These are phyloP conservation scores for Acanthochromis polyacanthus DNA, from an alignment of 2,113 vertebrate species.

Conservation along the genomic window DNA sequence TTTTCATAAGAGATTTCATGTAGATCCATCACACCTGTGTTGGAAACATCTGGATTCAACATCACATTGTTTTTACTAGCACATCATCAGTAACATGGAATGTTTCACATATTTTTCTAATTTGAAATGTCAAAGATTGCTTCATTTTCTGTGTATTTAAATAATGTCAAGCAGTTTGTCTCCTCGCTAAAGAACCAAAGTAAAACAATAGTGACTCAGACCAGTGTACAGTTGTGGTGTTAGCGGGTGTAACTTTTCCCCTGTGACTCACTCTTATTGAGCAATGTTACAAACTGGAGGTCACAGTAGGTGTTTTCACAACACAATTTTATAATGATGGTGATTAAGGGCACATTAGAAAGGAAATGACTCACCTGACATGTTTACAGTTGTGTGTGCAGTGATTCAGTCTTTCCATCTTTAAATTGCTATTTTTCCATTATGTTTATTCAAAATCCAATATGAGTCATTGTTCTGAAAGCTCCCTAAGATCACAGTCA, in stretches of 20 bases:
- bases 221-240: neutral
- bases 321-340: slow-evolving; percentile 37
- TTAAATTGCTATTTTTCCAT: slow-evolving; percentile 36
- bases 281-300: slow-evolving; percentile 22
- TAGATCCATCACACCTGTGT: no score
- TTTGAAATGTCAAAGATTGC: no score
- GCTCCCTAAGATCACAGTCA: slow-evolving; percentile 32
- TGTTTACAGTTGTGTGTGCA: slow-evolving; percentile 34
- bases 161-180: no score
- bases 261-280: slow-evolving; percentile 52
- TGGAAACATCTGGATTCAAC: no score
- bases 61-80: no score
- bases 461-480: slow-evolving; percentile 47
- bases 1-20: no score
- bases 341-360: slow-evolving; percentile 24
- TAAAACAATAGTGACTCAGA: slow-evolving; percentile 15
- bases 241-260: slow-evolving; percentile 4
- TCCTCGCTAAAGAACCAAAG: neutral
- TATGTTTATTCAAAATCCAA: slow-evolving; percentile 3
- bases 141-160: no score
- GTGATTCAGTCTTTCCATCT: slow-evolving; percentile 43
- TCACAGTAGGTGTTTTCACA: slow-evolving; percentile 49
- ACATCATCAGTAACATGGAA: no score
- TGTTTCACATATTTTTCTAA: no score
- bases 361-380: slow-evolving; percentile 67